Evolutionary conservation across 2,113 vertebrate species (phyloP).

Genomic region (Poeciliopsis turrubarensis): DNA sequence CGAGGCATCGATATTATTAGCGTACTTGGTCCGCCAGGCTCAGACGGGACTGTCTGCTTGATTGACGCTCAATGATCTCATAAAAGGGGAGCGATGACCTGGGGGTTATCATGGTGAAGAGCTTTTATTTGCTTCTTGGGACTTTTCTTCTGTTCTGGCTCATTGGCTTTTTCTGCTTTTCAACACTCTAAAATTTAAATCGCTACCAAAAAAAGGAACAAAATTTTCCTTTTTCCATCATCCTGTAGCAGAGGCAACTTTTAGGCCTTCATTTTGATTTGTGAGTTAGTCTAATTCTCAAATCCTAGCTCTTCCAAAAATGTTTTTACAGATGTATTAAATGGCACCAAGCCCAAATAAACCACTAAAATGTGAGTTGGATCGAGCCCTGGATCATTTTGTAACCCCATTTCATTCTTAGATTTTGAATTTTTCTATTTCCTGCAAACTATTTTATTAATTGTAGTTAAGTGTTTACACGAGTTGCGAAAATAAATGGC

Average conservation of each 20-base stretch:
- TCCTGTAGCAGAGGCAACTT: not conserved
- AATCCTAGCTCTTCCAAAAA: not conserved
- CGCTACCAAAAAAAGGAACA: not conserved
- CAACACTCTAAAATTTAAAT: not conserved
- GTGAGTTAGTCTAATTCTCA: not conserved
- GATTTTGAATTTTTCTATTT: not conserved
- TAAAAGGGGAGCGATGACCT: constrained; percentile 27
- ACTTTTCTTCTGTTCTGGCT: constrained; percentile 20
- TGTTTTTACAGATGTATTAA: not conserved
- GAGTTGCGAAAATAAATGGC: too few species aligned
- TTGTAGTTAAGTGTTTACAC: not conserved
- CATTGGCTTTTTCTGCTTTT: not conserved
- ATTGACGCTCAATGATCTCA: constrained; percentile 40
- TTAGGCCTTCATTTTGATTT: not conserved
- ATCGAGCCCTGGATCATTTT: not conserved
- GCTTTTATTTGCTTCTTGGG: constrained; percentile 59
- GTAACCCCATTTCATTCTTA: not conserved
- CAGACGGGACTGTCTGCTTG: constrained; percentile 34
- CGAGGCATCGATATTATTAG: constrained; percentile 47
- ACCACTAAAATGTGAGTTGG: not conserved
- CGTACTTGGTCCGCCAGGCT: constrained; percentile 41
- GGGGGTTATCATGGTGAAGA: constrained; percentile 35
- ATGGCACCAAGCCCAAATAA: not conserved
- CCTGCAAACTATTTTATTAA: not conserved
- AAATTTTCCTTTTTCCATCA: not conserved